A percentile compares a stretch with the other conserved stretches of the same genome.
These are phyloP conservation scores for Lanius ludovicianus DNA, from an alignment of 2,113 vertebrate genomes.

Conservation along the genomic window DNA sequence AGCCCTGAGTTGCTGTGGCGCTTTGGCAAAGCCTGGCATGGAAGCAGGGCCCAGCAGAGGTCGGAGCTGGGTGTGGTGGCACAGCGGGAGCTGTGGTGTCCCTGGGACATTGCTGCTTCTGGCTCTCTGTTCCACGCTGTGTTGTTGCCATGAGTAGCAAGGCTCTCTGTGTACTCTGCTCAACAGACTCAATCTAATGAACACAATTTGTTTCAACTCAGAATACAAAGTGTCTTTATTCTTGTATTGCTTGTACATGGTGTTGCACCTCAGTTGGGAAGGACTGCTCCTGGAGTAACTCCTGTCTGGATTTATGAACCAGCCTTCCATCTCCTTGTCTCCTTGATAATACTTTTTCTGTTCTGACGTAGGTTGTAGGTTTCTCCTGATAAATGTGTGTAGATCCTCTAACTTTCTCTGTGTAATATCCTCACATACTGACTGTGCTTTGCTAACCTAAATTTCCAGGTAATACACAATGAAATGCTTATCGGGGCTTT, in stretches of 20 bases:
- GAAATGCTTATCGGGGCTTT: neutral
- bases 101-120: neutral
- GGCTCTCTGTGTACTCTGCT: neutral
- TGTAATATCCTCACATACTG: neutral
- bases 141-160: rapidly evolving
- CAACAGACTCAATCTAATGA: neutral
- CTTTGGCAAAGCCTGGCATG: rapidly evolving
- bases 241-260: neutral
- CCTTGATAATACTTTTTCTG: neutral
- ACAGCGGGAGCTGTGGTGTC: neutral
- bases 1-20: neutral
- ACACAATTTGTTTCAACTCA: neutral
- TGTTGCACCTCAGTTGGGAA: neutral
- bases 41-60: neutral
- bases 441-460: neutral
- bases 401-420: neutral
- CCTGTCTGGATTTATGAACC: neutral
- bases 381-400: neutral
- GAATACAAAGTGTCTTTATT: neutral
- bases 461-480: neutral
- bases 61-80: neutral
- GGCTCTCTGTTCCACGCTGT: rapidly evolving
- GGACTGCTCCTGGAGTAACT: neutral
- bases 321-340: neutral
- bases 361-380: neutral